These are phyloP conservation scores for Bimastos eiseni DNA, from an alignment of 2,888 invertebrate genomes.

Conservation along the genomic window DNA sequence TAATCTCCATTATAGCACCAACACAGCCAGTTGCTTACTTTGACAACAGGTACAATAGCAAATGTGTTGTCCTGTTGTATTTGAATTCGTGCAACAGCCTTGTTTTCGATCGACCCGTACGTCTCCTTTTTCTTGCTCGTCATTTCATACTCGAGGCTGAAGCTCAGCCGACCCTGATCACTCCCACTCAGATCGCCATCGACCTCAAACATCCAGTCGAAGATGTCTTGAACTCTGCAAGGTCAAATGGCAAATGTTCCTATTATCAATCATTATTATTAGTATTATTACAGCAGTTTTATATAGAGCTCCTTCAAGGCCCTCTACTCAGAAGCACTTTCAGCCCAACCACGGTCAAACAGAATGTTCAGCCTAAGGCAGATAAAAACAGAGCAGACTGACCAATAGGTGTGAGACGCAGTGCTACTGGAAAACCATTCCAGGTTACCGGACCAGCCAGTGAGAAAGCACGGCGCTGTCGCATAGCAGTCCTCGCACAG, in stretches of 20 bases:
- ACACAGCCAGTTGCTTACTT: constrained; percentile 68
- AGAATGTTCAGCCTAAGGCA: too few relatives aligned
- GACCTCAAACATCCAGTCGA: constrained; percentile 21
- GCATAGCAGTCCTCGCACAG: too few relatives aligned
- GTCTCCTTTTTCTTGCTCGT: constrained; percentile 20
- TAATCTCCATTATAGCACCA: neutral
- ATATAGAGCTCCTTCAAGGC: too few relatives aligned
- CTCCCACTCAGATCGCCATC: neutral
- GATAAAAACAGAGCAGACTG: too few relatives aligned
- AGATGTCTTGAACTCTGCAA: constrained; percentile 20
- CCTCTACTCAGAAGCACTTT: too few relatives aligned
- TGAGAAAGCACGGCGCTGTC: too few relatives aligned
- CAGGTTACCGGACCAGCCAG: too few relatives aligned
- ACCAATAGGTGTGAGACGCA: too few relatives aligned
- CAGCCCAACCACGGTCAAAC: too few relatives aligned
- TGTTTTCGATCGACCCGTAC: constrained; percentile 42
- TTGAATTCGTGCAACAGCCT: constrained; percentile 40
- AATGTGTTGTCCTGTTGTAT: constrained; percentile 44
- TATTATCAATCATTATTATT: too few relatives aligned
- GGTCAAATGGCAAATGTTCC: neutral
- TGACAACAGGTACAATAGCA: constrained; percentile 82
- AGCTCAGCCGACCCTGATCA: constrained; percentile 20
- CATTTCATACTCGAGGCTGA: constrained; percentile 31
- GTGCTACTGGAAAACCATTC: too few relatives aligned
- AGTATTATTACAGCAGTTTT: too few relatives aligned